A percentile compares a stretch with the other conserved stretches of the same genome.
phyloP scores from a whole-genome alignment of 2,797 vertebrate species.

The Xiphophorus birchmanni region DNA sequence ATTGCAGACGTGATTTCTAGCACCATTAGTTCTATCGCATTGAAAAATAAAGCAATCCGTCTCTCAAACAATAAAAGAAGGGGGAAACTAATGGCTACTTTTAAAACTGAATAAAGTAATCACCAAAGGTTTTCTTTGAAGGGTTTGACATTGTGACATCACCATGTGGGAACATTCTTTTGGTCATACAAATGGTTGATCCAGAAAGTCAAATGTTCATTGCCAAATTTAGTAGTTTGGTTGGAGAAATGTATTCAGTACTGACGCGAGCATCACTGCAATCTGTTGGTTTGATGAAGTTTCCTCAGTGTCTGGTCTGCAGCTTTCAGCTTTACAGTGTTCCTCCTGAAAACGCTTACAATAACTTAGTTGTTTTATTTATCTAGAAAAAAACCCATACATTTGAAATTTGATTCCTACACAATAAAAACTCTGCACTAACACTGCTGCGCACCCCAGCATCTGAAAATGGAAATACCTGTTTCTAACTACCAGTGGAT shows the following conservation, averaged over 20 bases:
- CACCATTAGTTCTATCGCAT: conserved; percentile 43
- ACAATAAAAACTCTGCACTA: background rate
- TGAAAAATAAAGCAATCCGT: background rate
- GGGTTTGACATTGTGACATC: conserved; percentile 54
- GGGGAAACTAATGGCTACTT: conserved; percentile 42
- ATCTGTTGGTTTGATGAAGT: conserved; percentile 26
- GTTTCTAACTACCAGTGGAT: conserved; percentile 43
- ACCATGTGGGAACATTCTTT: conserved; percentile 51
- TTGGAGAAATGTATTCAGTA: conserved; percentile 40
- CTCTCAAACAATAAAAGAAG: background rate
- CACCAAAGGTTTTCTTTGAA: conserved; percentile 55
- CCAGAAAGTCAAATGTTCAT: conserved; percentile 28
- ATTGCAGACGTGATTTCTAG: conserved; percentile 42
- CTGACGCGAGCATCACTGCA: conserved; percentile 40
- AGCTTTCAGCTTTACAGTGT: background rate
- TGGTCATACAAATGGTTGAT: conserved; percentile 54
- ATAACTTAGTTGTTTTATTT: background rate
- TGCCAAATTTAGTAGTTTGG: conserved; percentile 54
- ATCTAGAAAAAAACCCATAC: background rate
- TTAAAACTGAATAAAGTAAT: conserved; percentile 48
- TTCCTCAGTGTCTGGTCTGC: background rate
- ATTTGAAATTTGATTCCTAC: background rate
- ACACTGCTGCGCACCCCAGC: background rate
- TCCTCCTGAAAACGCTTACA: background rate
- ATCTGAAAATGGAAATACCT: conserved; percentile 65